Percentiles rank a stretch among this genome's conserved stretches.
Evolutionary conservation across 2,797 vertebrate species (phyloP).

Genomic region (Champsocephalus esox): DNA sequence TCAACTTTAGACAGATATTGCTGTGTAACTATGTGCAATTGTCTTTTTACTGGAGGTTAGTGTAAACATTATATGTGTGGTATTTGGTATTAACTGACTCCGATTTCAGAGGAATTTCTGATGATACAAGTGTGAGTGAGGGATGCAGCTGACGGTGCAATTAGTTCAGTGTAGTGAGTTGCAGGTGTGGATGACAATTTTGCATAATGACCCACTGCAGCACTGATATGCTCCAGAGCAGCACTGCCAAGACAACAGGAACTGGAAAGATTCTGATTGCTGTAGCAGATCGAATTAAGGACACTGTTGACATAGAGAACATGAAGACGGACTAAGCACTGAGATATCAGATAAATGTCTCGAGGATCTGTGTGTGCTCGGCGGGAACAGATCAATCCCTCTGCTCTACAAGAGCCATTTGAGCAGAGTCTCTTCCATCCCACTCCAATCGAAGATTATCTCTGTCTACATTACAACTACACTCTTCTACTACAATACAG

Average conservation of each 20-base stretch:
- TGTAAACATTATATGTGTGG: constrained; percentile 5
- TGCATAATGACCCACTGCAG: constrained; percentile 44
- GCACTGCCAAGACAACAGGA: constrained; percentile 41
- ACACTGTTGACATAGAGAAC: constrained; percentile 26
- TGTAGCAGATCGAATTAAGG: constrained; percentile 38
- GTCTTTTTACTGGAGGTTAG: not conserved
- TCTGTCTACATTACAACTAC: constrained; percentile 34
- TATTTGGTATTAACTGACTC: constrained; percentile 8
- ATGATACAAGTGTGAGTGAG: constrained; percentile 5
- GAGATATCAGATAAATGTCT: too few species aligned
- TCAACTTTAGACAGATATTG: not conserved
- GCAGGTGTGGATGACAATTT: constrained; percentile 46
- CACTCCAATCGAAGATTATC: constrained; percentile 47
- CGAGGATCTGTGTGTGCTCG: constrained; percentile 35
- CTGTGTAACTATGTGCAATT: not conserved
- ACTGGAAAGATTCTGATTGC: constrained; percentile 38
- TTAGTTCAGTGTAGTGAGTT: constrained; percentile 46
- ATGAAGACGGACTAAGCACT: constrained; percentile 35
- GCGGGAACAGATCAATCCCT: constrained; percentile 62
- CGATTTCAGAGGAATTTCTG: constrained; percentile 21
- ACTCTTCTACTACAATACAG: constrained; percentile 10
- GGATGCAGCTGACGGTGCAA: constrained; percentile 35
- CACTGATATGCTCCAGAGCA: constrained; percentile 12
- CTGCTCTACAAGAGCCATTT: constrained; percentile 52
- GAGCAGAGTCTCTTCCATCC: constrained; percentile 46